phyloP scores from a whole-genome alignment of 2,888 invertebrate genomes.

The Ormyrus labotus region DNA sequence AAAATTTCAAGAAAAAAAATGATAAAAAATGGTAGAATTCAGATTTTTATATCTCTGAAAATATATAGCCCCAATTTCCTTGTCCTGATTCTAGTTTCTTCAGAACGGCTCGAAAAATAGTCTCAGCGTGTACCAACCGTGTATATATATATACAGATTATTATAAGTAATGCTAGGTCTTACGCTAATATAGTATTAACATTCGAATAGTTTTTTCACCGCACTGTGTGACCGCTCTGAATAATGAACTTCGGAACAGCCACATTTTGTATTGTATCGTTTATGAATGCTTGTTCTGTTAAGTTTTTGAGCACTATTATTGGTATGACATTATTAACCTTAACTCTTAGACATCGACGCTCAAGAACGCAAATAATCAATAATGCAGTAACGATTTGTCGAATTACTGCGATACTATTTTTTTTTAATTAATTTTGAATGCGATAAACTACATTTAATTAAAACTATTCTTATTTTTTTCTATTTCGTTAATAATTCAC shows the following conservation, averaged over 20 bases:
- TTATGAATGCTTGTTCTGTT: conserved; percentile 66
- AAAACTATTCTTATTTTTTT: not conserved
- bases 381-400: conserved; percentile 24
- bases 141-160: conserved; percentile 60
- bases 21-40: conserved; percentile 1
- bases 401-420: conserved; percentile 42
- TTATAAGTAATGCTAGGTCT: conserved; percentile 61
- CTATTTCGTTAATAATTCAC: not conserved
- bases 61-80: conserved; percentile 29
- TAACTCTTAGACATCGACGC: conserved; percentile 37
- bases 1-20: conserved; percentile 15
- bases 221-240: conserved; percentile 32
- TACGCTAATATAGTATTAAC: conserved; percentile 55
- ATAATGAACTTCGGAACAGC: conserved; percentile 49
- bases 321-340: conserved; percentile 43
- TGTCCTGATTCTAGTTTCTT: conserved; percentile 44
- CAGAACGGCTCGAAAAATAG: conserved; percentile 44
- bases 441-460: conserved; percentile 22
- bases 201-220: conserved; percentile 35
- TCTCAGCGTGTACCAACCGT: conserved; percentile 61
- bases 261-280: conserved; percentile 60
- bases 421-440: conserved; percentile 22
- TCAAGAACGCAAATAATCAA: conserved; percentile 35
- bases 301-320: conserved; percentile 63
- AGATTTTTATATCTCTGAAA: conserved; percentile 9